These are phyloP conservation scores for Ctenopoma kingsleyae DNA, from an alignment of 2,797 vertebrate species.

Conservation along the genomic window DNA sequence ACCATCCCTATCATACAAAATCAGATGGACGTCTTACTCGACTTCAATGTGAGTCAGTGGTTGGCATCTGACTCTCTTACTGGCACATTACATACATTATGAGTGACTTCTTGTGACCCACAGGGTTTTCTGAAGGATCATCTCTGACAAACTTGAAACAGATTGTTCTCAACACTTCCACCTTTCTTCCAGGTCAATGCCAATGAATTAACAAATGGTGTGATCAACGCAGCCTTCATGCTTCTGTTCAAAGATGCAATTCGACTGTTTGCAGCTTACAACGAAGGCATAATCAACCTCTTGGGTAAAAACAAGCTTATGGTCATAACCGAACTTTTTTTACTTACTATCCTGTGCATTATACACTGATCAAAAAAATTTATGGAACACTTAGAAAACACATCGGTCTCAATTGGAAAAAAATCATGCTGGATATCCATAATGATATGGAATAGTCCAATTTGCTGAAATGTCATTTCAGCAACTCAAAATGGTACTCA, in stretches of 20 bases:
- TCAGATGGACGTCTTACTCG: constrained; percentile 96
- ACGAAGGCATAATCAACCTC: constrained; percentile 97
- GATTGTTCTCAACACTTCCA: constrained; percentile 1
- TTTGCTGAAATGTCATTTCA: no score
- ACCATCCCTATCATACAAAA: constrained; percentile 96
- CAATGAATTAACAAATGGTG: constrained; percentile 96
- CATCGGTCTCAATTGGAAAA: no score
- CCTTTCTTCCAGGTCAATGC: constrained; percentile 89
- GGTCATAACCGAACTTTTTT: background rate
- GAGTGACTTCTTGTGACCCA: background rate
- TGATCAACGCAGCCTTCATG: constrained; percentile 98
- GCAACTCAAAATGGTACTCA: no score
- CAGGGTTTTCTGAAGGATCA: background rate
- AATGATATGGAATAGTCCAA: no score
- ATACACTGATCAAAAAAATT: background rate
- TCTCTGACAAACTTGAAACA: background rate
- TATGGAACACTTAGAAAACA: no score
- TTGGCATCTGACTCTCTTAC: background rate
- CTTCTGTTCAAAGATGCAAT: constrained; percentile 98
- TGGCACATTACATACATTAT: background rate
- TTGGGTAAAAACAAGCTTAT: constrained; percentile 86
- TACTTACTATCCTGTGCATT: background rate
- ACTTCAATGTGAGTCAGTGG: constrained; percentile 89
- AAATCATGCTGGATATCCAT: no score
- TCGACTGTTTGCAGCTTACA: constrained; percentile 97